These are phyloP conservation scores for Xylophagus ater DNA, from an alignment of 2,888 invertebrate species.

Conservation along the genomic window DNA sequence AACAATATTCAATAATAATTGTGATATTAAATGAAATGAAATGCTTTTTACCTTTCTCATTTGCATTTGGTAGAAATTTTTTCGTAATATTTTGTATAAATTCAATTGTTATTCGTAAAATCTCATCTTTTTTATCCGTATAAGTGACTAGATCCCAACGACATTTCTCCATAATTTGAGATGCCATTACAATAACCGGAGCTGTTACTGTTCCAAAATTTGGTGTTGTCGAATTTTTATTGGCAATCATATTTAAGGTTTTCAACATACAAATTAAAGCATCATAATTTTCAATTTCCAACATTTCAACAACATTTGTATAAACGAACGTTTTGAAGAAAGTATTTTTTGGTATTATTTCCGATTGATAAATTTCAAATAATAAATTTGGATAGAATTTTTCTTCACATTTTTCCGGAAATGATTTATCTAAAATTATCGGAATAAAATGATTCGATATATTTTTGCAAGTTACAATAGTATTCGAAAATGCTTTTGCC, in stretches of 20 bases:
- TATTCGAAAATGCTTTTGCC: conserved; percentile 21
- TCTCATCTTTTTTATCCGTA: conserved; percentile 24
- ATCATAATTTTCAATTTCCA: conserved; percentile 19
- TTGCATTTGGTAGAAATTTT: conserved; percentile 25
- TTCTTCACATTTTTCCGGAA: conserved; percentile 6
- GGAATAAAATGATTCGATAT: conserved; percentile 23
- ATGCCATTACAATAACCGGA: conserved; percentile 27
- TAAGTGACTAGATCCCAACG: conserved; percentile 30
- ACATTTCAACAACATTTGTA: conserved; percentile 22
- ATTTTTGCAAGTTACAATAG: conserved; percentile 20
- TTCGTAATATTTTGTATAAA: conserved; percentile 26
- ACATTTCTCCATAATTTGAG: conserved; percentile 28
- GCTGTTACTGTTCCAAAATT: conserved; percentile 27
- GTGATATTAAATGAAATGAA: background rate
- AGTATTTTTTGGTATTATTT: conserved; percentile 20
- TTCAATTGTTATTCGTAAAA: conserved; percentile 24
- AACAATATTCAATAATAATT: background rate
- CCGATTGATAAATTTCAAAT: conserved; percentile 7
- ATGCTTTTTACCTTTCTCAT: conserved; percentile 23
- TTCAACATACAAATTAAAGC: conserved; percentile 23
- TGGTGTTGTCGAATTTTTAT: conserved; percentile 10
- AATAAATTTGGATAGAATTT: conserved; percentile 23
- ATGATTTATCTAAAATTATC: conserved; percentile 18
- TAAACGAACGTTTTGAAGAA: conserved; percentile 27
- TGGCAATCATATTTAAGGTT: conserved; percentile 24